phyloP scores from a whole-genome alignment of 92 coral and sea anemone species.

The Palythoa grandis region DNA sequence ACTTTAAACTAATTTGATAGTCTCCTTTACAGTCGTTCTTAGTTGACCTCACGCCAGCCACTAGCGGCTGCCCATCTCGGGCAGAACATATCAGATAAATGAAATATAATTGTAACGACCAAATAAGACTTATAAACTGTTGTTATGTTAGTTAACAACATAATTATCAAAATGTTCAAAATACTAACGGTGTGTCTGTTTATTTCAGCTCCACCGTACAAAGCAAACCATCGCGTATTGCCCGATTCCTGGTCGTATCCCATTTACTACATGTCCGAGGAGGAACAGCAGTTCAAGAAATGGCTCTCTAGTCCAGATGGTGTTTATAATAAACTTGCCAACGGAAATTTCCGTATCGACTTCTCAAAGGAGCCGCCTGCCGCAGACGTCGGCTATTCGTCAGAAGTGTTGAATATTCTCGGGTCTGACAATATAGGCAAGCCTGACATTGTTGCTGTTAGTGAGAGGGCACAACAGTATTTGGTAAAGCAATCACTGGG shows the following conservation, averaged over 20 bases:
- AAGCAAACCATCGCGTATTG: constrained; percentile 78
- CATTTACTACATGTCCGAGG: constrained; percentile 47
- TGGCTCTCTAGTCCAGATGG: constrained; percentile 52
- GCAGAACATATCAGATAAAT: no score
- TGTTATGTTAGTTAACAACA: no score
- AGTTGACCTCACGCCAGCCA: no score
- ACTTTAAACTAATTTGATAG: background rate
- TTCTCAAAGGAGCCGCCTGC: constrained; percentile 74
- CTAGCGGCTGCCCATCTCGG: no score
- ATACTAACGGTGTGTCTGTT: background rate
- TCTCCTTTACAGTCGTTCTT: no score
- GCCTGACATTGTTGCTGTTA: background rate
- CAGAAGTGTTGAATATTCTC: background rate
- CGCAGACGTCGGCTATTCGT: background rate
- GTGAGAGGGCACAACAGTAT: constrained; percentile 37
- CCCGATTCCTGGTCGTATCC: constrained; percentile 94
- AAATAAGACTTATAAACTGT: no score
- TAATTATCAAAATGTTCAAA: background rate
- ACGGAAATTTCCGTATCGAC: constrained; percentile 58
- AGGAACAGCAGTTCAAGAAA: constrained; percentile 29
- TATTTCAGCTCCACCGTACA: constrained; percentile 71
- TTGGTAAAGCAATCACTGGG: constrained; percentile 19
- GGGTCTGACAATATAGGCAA: background rate
- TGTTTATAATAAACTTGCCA: constrained; percentile 39
- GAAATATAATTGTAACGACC: no score